phyloP scores from a whole-genome alignment of 2,797 vertebrate species.

The Capromys pilorides region DNA sequence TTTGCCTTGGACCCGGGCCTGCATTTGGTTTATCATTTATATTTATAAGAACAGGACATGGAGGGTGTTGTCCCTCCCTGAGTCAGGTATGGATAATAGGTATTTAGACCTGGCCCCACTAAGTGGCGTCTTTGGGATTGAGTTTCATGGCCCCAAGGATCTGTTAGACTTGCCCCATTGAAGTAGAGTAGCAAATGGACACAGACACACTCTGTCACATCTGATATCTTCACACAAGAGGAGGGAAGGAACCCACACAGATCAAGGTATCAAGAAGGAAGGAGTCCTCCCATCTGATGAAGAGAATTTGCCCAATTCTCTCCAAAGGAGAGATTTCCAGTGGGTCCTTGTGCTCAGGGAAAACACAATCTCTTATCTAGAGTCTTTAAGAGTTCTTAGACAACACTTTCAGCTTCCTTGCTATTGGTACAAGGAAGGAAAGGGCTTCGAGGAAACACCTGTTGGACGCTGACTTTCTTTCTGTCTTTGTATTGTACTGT shows the following conservation, averaged over 20 bases:
- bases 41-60: constrained; percentile 6
- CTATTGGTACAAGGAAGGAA: background rate
- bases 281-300: background rate
- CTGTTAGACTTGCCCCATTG: background rate
- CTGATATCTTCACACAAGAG: background rate
- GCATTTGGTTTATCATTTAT: constrained; percentile 20
- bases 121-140: background rate
- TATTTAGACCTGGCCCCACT: background rate
- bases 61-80: background rate
- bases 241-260: background rate
- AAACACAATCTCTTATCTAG: background rate
- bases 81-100: background rate
- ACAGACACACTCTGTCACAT: background rate
- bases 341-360: background rate
- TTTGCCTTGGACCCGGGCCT: constrained; percentile 48
- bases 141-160: background rate
- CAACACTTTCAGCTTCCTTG: background rate
- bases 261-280: constrained; percentile 31
- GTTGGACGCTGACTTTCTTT: background rate
- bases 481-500: background rate
- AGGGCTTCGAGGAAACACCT: background rate
- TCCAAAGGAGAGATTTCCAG: constrained; percentile 27
- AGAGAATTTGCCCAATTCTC: constrained; percentile 43
- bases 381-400: background rate
- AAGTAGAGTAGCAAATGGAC: background rate